Evolutionary conservation across 2,797 vertebrate genomes (phyloP), one percentile per base, ranked within the genome.

Genomic region (Xenentodon cancila): DNA sequence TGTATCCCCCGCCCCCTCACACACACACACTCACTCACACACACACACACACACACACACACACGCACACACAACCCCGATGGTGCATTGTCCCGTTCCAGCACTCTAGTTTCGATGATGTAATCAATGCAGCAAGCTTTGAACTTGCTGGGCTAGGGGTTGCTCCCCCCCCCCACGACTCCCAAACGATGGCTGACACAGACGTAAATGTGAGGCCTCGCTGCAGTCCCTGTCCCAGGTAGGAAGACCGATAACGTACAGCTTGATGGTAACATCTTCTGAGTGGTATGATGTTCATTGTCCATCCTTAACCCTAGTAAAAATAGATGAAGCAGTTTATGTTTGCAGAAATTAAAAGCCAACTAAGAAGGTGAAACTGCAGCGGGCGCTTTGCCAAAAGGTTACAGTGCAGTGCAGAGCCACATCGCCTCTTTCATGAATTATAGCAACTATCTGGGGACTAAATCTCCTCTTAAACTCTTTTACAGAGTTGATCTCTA

Each of bases 101-200:
- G 87, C 90, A 82, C 88, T 89, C 84, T 81, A 88, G 90, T 89
- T 78, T 71, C 73, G 90, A 93, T 94, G 93, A 94, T 94, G 93
- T 94, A 92, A 94, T 93, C 93, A 92, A 93, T 94, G 93, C 93
- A 94, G 92, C 92, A 94, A 91, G 91, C 90, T 89, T 90, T 92
- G 89, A 94, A 93, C 90, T 91, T 92, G 91, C 91, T 80, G 82
- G 81, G 87, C 81, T 82, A 68, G 85, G 89, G 88, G 90, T 81
- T 88, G 77, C 82, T 82, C 21, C 30, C n/a, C 50, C 59, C 50
- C 61, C 44, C 17, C 40, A n/a, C 64, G 1, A 59, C 52, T 13
- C 61, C 53, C 34, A 51, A 67, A 47, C 44, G 68, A 68, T 17
- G 32, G 66, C 74, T 73, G 66, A 80, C 67, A 84, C 64, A 72